A percentile compares a stretch with the other conserved stretches of the same genome.
Evolutionary conservation across 2,888 invertebrate species (phyloP).

Genomic region (Cosmia pyralina): DNA sequence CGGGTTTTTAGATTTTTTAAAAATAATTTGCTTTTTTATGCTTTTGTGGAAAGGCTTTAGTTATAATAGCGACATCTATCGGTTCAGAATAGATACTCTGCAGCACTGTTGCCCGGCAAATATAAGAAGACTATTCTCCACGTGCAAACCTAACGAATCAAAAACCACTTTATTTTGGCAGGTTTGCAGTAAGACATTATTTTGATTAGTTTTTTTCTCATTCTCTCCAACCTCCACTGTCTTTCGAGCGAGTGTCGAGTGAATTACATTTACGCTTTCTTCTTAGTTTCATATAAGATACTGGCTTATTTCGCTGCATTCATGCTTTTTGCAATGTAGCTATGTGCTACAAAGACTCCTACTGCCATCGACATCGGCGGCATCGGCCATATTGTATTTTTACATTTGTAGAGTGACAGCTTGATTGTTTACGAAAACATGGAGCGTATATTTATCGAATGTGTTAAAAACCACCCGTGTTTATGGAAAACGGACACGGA

Average conservation of each 20-base stretch:
- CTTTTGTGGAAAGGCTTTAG: not conserved
- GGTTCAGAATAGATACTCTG: not conserved
- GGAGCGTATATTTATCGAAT: slow-evolving; percentile 46
- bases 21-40: too few species aligned
- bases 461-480: slow-evolving; percentile 47
- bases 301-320: not conserved
- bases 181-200: slow-evolving; percentile 1
- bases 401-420: slow-evolving; percentile 4
- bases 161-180: not conserved
- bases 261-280: not conserved
- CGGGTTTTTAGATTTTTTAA: too few species aligned
- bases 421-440: slow-evolving; percentile 38
- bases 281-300: not conserved
- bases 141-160: not conserved
- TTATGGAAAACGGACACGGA: slow-evolving; percentile 46
- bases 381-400: slow-evolving; percentile 41
- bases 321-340: not conserved
- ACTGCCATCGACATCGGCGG: slow-evolving; percentile 5
- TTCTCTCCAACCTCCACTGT: too few species aligned
- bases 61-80: slow-evolving; percentile 25
- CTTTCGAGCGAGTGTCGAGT: not conserved
- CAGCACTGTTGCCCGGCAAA: not conserved
- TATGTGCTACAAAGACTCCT: not conserved
- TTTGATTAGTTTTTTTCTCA: not conserved
- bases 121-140: not conserved